A percentile compares a stretch with the other conserved stretches of the same genome.
Evolutionary conservation across 2,797 vertebrate genomes (phyloP).

Genomic region (Oreochromis grahami): DNA sequence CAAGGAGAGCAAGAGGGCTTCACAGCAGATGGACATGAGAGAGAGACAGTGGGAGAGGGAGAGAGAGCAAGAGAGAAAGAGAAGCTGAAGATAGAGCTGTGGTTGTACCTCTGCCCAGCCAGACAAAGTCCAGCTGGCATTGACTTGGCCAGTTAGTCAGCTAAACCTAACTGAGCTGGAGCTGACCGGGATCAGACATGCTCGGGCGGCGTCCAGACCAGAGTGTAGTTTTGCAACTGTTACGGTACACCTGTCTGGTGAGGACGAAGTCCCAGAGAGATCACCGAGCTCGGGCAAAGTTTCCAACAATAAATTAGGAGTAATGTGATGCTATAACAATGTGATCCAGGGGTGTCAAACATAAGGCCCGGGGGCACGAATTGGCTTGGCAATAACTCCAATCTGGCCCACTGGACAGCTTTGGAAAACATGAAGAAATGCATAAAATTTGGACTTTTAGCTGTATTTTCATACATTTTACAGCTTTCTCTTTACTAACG

Average conservation of each 20-base stretch:
- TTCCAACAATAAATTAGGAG: neutral
- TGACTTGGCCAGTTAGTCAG: slow-evolving; percentile 12
- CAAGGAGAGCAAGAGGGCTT: slow-evolving; percentile 13
- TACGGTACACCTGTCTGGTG: neutral
- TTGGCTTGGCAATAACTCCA: neutral
- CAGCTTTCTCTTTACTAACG: neutral
- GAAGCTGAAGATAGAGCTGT: slow-evolving; percentile 37
- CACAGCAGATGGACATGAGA: slow-evolving; percentile 45
- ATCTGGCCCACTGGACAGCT: neutral
- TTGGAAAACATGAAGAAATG: neutral
- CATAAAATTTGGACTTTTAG: neutral
- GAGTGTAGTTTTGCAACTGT: slow-evolving; percentile 18
- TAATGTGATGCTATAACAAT: neutral
- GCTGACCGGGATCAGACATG: slow-evolving; percentile 15
- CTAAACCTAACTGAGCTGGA: slow-evolving; percentile 18
- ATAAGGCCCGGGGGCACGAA: neutral
- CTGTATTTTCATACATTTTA: neutral
- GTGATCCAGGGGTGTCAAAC: neutral
- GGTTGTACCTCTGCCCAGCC: slow-evolving; percentile 16
- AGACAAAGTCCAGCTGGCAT: slow-evolving; percentile 53
- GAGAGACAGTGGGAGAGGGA: neutral
- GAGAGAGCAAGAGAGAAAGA: neutral
- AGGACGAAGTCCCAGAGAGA: neutral
- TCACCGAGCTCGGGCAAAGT: neutral
- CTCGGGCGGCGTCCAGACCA: neutral